These are phyloP conservation scores for Lanius ludovicianus DNA, from an alignment of 2,113 vertebrate species.

Conservation along the genomic window DNA sequence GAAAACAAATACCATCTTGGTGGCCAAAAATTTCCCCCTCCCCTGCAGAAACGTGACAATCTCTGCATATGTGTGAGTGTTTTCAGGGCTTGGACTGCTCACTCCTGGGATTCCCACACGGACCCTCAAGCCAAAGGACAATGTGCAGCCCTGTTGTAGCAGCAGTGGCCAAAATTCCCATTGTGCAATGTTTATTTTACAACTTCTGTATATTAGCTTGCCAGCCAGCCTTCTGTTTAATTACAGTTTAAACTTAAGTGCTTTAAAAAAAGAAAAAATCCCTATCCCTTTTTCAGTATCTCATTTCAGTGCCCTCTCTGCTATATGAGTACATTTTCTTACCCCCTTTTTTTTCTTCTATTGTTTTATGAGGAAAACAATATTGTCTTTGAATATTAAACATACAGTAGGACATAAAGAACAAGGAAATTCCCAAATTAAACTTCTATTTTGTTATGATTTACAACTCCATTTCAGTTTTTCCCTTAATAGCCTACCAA, in stretches of 20 bases:
- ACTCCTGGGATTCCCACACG: not conserved
- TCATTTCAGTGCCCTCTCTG: not conserved
- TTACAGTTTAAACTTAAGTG: not conserved
- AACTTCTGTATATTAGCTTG: not conserved
- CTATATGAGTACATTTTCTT: not conserved
- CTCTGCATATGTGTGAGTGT: not conserved
- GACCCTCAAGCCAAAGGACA: not conserved
- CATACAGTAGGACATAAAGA: not conserved
- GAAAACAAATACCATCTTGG: rapidly evolving
- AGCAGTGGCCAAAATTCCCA: not conserved
- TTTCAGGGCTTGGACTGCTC: not conserved
- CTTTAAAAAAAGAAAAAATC: not conserved
- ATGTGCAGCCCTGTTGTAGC: not conserved
- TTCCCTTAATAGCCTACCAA: not conserved
- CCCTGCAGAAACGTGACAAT: not conserved
- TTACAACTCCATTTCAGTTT: not conserved
- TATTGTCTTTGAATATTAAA: not conserved
- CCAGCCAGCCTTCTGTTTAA: not conserved
- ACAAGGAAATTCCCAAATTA: not conserved
- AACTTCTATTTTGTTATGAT: not conserved
- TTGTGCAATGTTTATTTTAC: not conserved
- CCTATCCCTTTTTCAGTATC: not conserved
- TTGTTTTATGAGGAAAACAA: not conserved
- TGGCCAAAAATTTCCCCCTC: not conserved
- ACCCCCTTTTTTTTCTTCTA: not conserved